A percentile compares a stretch with the other conserved stretches of the same genome.
These are phyloP conservation scores for Muraenolepis orangiensis DNA, from an alignment of 2,797 vertebrate species.

Conservation along the genomic window DNA sequence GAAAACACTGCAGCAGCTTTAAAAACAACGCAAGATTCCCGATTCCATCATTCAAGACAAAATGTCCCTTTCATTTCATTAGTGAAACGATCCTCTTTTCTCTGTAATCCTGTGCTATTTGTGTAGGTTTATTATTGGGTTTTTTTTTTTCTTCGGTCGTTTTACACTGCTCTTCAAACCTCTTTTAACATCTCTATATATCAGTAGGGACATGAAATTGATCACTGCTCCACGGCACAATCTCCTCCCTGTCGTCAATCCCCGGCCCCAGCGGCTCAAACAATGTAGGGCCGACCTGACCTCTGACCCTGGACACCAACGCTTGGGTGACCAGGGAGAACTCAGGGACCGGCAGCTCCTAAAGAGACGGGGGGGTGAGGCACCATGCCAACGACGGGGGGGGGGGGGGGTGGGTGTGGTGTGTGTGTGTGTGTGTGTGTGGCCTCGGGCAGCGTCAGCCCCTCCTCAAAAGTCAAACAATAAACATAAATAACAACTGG, in stretches of 20 bases:
- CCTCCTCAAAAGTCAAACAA: not conserved
- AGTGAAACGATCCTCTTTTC: not conserved
- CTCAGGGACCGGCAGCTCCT: slow-evolving; percentile 19
- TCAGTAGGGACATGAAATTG: slow-evolving; percentile 45
- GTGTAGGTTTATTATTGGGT: not conserved
- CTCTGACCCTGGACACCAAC: slow-evolving; percentile 64
- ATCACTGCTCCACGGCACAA: slow-evolving; percentile 51
- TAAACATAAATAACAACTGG: slow-evolving; percentile 1
- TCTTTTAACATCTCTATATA: slow-evolving; percentile 25
- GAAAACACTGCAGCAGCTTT: not conserved
- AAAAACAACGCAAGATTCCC: not conserved
- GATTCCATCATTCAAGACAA: not conserved
- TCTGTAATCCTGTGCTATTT: not conserved
- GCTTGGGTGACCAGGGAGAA: slow-evolving; percentile 58
- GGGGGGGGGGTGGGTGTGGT: not conserved
- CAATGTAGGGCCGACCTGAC: slow-evolving; percentile 53
- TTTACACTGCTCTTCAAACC: slow-evolving; percentile 40
- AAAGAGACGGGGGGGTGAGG: not conserved
- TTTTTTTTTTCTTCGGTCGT: slow-evolving; percentile 29
- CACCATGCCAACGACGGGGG: too few relatives aligned
- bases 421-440: not conserved
- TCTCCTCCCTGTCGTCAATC: slow-evolving; percentile 37
- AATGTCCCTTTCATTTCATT: not conserved
- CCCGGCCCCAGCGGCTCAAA: slow-evolving; percentile 40
- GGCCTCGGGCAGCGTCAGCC: slow-evolving; percentile 14